phyloP scores from a whole-genome alignment of 2,113 vertebrate species.

The Nycticorax nycticorax region DNA sequence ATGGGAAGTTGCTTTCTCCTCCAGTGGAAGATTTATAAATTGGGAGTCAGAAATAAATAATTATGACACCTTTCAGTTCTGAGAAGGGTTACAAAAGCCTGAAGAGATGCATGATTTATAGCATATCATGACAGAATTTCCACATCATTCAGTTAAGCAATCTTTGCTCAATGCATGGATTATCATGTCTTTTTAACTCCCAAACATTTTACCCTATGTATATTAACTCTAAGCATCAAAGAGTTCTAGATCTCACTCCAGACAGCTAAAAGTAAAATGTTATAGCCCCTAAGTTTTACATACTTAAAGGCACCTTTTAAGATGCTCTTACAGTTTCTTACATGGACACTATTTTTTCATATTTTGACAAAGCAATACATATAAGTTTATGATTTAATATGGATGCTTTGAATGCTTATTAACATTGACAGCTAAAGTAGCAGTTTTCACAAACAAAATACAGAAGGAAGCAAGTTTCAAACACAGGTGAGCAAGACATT shows the following conservation, averaged over 20 bases:
- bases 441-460: neutral
- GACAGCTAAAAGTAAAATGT: neutral
- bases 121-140: neutral
- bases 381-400: neutral
- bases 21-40: neutral
- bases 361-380: neutral
- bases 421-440: neutral
- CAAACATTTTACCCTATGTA: neutral
- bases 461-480: neutral
- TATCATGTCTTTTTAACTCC: neutral
- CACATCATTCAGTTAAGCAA: neutral
- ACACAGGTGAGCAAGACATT: neutral
- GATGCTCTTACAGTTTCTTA: neutral
- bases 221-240: neutral
- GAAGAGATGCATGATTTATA: neutral
- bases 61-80: fast-evolving
- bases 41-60: neutral
- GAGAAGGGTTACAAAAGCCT: neutral
- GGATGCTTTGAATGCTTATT: neutral
- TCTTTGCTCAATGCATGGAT: neutral
- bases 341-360: neutral
- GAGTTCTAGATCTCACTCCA: neutral
- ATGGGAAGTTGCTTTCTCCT: neutral
- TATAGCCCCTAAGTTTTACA: neutral
- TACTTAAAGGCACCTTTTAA: neutral